phyloP scores from a whole-genome alignment of 2,113 vertebrate species.

The Thunnus thynnus region DNA sequence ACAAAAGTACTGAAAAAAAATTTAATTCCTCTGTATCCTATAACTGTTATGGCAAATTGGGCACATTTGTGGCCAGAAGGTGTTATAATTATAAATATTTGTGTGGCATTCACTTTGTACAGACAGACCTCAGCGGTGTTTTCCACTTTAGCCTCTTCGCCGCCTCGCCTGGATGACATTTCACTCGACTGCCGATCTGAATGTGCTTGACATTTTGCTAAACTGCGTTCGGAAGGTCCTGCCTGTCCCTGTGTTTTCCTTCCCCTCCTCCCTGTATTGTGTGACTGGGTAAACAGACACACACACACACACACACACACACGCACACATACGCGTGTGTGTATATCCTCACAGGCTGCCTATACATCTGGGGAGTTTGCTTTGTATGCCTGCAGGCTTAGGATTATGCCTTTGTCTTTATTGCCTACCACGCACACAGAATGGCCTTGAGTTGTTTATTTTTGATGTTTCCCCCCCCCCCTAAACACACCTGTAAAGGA shows the following conservation, averaged over 20 bases:
- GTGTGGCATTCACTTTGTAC: not conserved
- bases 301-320: slow-evolving; percentile 36
- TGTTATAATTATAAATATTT: slow-evolving; percentile 22
- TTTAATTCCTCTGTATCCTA: slow-evolving; percentile 10
- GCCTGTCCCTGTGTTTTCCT: slow-evolving; percentile 70
- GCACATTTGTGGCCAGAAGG: slow-evolving; percentile 14
- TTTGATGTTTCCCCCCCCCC: slow-evolving; percentile 48
- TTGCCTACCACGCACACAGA: slow-evolving; percentile 5
- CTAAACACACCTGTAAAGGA: slow-evolving; percentile 64
- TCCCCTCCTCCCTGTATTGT: slow-evolving; percentile 73
- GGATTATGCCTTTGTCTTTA: slow-evolving; percentile 62
- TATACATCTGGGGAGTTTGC: slow-evolving; percentile 54
- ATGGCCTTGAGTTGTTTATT: slow-evolving; percentile 45
- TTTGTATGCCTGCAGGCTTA: slow-evolving; percentile 47
- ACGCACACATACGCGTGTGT: slow-evolving; percentile 19
- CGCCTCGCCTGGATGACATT: slow-evolving; percentile 58
- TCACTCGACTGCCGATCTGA: slow-evolving; percentile 38
- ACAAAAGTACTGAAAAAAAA: not conserved
- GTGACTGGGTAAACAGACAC: slow-evolving; percentile 57
- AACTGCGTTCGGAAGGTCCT: slow-evolving; percentile 64
- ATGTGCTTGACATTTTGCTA: slow-evolving; percentile 73
- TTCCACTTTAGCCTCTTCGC: slow-evolving; percentile 14
- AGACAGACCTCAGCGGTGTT: slow-evolving; percentile 29
- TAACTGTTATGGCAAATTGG: not conserved
- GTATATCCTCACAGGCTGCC: slow-evolving; percentile 34